Percentiles rank a stretch among this genome's conserved stretches.
Conservation (phyloP, 2,113 vertebrate species). For the Connochaetes taurinus region DNA sequence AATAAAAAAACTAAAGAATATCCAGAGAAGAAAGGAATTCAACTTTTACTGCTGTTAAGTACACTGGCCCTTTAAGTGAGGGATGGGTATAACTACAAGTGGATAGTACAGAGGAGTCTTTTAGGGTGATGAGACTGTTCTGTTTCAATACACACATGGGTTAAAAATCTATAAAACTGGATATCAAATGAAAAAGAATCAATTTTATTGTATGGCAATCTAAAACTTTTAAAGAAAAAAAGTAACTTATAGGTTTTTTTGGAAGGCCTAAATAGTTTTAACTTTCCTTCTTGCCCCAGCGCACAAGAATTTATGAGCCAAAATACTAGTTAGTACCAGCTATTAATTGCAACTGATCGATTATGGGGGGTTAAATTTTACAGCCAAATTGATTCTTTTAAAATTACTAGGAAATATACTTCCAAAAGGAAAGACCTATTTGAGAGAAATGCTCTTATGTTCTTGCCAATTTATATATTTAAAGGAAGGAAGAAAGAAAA, state of each 20-base stretch:
- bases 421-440: conserved; percentile 8
- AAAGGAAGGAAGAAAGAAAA: not conserved
- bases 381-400: conserved; percentile 23
- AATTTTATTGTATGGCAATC: not conserved
- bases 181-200: not conserved
- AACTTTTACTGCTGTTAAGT: not conserved
- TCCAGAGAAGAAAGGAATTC: not conserved
- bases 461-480: conserved; percentile 20
- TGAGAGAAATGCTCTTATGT: not conserved
- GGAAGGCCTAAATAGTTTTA: not conserved
- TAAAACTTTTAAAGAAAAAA: not conserved
- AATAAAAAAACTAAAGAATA: not conserved
- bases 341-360: not conserved
- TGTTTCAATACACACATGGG: not conserved
- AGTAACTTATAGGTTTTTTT: not conserved
- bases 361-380: not conserved
- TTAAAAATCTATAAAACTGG: not conserved
- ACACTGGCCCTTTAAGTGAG: not conserved
- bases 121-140: not conserved
- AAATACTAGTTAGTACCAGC: not conserved
- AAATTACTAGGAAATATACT: conserved; percentile 14
- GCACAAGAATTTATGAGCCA: not conserved
- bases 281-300: not conserved
- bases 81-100: not conserved
- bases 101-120: not conserved